phyloP scores from a whole-genome alignment of 2,113 vertebrate genomes.

The Nycticorax nycticorax region DNA sequence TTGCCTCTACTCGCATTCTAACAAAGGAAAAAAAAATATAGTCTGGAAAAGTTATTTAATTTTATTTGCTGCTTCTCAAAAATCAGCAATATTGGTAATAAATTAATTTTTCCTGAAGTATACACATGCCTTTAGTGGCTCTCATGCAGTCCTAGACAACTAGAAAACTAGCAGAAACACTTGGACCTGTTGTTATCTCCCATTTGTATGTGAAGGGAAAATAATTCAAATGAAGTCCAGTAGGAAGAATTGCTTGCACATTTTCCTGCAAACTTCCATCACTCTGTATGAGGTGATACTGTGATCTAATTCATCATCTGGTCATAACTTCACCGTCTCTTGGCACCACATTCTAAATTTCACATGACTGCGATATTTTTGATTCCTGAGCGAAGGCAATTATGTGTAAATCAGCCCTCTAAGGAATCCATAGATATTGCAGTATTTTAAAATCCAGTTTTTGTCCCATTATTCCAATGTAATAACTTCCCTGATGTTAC shows the following conservation, averaged over 20 bases:
- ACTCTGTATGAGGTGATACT: background rate
- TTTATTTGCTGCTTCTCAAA: background rate
- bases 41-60: background rate
- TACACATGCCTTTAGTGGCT: background rate
- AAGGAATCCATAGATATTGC: background rate
- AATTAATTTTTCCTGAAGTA: background rate
- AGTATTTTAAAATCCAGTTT: background rate
- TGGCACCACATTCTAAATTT: background rate
- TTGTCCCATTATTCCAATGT: background rate
- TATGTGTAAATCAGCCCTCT: background rate
- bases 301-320: background rate
- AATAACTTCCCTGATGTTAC: slow-evolving; percentile 6
- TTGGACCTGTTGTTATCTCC: background rate
- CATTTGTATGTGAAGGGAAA: background rate
- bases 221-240: background rate
- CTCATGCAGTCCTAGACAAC: background rate
- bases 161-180: background rate
- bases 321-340: background rate
- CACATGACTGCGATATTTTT: background rate
- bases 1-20: background rate
- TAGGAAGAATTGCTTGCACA: background rate
- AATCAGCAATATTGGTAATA: background rate
- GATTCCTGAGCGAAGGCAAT: background rate
- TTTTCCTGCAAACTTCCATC: background rate
- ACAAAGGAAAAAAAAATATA: background rate